Base-by-base conservation (phyloP, 2,888 invertebrate species). In the Agriopis leucophaearia region DNA sequence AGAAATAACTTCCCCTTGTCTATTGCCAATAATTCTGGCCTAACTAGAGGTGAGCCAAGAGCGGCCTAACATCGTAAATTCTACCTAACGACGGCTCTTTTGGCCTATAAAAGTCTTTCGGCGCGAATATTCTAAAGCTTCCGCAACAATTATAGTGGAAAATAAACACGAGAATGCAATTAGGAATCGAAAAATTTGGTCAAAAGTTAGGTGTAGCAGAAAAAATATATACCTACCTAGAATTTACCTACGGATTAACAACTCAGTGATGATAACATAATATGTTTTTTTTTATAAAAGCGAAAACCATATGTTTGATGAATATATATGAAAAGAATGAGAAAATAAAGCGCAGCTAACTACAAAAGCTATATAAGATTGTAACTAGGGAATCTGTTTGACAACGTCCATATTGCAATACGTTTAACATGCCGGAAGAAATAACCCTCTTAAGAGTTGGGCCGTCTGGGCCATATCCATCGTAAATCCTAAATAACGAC, bases 401-500 rank as follows among this genome's bases (percentile, higher is more conserved):
- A n/a, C 52, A 38, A 8, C 13, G 5, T 7, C 15, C 52, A 52
- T 52, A 52, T 52, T 38, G n/a, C 36, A 15, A 38, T 35, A 52
- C n/a, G 38, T 38, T 15, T 15, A 4, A 3, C 16, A 38, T 54
- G 52, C 10, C 54, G 45, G 62, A 54, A 55, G 55, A 36, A 48
- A 55, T 38, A 55, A 16, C 54, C 13, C 16, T 8, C 35, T 18
- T 9, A 44, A 35, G 42, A 18, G n/a, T 36, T 12, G 8, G 18
- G 9, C 47, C 16, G 15, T 12, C 57, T 45, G 57, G 35, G 12
- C 44, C 51, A 38, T 50, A 68, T 66, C 36, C 57, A 36, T 72
- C 72, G 72, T 74, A 74, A 74, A 70, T 72, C 40, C 55, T 50
- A 54, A 18, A 54, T 69, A 71, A 70, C 55, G 67, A 61, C n/a